Base-by-base conservation (phyloP, 1,140 invertebrate genomes). In the Drosophila pallidifrons region DNA sequence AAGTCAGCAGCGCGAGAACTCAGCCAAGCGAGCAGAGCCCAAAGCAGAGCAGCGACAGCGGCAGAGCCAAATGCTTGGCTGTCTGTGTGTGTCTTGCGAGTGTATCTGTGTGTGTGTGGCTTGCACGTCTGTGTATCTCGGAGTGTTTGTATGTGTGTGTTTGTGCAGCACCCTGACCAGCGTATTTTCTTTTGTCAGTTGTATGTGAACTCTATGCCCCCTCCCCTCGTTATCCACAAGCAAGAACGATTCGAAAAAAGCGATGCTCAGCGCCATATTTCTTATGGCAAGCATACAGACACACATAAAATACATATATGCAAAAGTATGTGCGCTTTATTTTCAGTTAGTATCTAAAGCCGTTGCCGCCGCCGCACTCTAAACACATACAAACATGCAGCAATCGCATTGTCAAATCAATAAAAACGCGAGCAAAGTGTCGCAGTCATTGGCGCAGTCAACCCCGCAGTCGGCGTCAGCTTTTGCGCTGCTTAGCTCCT, bases 171-270 rank as follows among this genome's bases (percentile, higher is more conserved):
- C 63, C 70, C 61, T 71, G 63, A 61, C 76, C 67, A 75, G 71
- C 82, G 82, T 77, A 86, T 88, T 73, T 87, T 88, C 82, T 87
- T 87, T 87, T 87, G 82, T 88, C 82, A 72, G 77, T 87, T 85
- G 68, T 75, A 51, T 63, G 57, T 74, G 71, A 74, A 74, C 71
- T 74, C 57, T 68, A 28, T 55, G 71, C 64, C 64, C 64, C 45
- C 64, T 5, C 7, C 13, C 49, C 13, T 3, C 8, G 32, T 55
- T 54, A 45, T 41, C 54, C 72, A 46, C 67, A 43, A 52, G 46
- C 65, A 41, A 74, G 68, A 74, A 73, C 64, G 71, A 73, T 73
- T 73, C 60, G 68, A 73, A 68, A 69, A 59, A 66, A 63, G 5
- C 25, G 54, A 41, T 41, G 52, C 68, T 68, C 35, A 54, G 38